Conservation (phyloP, 2,888 invertebrate genomes). For the Muschampia plurimacula region DNA sequence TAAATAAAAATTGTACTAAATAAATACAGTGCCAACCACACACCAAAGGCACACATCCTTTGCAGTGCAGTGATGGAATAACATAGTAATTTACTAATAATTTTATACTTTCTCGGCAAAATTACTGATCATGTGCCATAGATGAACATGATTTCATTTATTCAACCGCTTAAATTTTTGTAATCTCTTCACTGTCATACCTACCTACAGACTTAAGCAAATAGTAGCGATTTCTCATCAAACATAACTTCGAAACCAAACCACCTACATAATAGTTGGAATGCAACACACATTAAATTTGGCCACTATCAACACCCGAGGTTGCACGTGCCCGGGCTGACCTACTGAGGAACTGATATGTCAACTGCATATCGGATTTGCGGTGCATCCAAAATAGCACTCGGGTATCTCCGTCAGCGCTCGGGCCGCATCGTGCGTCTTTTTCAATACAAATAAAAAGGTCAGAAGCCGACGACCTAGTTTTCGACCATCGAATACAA, state of each 20-base stretch:
- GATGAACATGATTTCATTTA: not conserved
- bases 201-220: too few species aligned
- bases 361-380: conserved; percentile 41
- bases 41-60: too few species aligned
- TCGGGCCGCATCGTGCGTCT: conserved; percentile 69
- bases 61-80: too few species aligned
- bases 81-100: too few species aligned
- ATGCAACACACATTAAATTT: conserved; percentile 37
- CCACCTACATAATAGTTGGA: not conserved
- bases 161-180: too few species aligned
- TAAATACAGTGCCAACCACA: too few species aligned
- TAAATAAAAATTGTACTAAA: too few species aligned
- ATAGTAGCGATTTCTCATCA: not conserved
- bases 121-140: too few species aligned
- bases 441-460: conserved; percentile 78
- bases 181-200: too few species aligned
- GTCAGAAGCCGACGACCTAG: conserved; percentile 82
- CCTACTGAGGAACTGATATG: conserved; percentile 42
- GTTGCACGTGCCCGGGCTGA: conserved; percentile 40
- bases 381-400: conserved; percentile 66
- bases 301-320: conserved; percentile 39
- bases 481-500: conserved; percentile 72
- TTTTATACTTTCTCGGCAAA: too few species aligned
- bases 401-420: conserved; percentile 58
- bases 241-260: not conserved